phyloP scores from a whole-genome alignment of 2,888 invertebrate species.

The Eupithecia vulgata region DNA sequence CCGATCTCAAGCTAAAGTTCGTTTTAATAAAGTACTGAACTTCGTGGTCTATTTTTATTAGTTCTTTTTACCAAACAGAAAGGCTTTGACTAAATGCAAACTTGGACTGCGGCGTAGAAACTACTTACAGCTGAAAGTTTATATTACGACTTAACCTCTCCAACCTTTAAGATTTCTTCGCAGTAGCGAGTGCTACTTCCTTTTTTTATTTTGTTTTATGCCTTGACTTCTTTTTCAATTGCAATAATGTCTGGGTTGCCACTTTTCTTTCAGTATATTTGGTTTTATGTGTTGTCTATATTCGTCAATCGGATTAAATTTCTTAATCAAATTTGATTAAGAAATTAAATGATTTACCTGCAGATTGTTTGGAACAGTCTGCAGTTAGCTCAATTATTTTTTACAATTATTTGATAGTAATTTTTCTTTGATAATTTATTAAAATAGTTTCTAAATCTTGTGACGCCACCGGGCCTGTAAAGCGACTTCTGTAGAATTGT shows the following conservation, averaged over 20 bases:
- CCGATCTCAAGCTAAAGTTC: constrained; percentile 9
- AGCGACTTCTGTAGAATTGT: background rate
- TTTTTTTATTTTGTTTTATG: background rate
- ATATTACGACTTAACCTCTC: constrained; percentile 73
- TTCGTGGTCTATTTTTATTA: constrained; percentile 38
- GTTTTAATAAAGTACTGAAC: constrained; percentile 24
- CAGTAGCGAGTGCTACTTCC: background rate
- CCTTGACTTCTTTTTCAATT: too few species aligned
- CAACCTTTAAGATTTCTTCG: constrained; percentile 54
- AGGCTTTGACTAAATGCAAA: constrained; percentile 46
- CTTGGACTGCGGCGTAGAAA: constrained; percentile 54
- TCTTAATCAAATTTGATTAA: background rate
- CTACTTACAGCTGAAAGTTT: constrained; percentile 67
- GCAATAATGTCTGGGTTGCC: too few species aligned
- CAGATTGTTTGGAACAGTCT: too few species aligned
- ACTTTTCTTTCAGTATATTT: too few species aligned
- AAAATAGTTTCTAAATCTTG: background rate
- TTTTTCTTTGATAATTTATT: too few species aligned
- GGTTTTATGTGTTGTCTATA: too few species aligned
- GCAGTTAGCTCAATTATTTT: too few species aligned
- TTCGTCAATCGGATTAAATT: background rate
- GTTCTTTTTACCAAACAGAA: constrained; percentile 37
- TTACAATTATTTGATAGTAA: too few species aligned
- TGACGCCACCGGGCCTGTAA: background rate
- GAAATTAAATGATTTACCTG: too few species aligned